Evolutionary conservation across 37 sponge, comb jelly and placozoan species (phyloP).

Genomic region (Diacarnus erythraeanus): DNA sequence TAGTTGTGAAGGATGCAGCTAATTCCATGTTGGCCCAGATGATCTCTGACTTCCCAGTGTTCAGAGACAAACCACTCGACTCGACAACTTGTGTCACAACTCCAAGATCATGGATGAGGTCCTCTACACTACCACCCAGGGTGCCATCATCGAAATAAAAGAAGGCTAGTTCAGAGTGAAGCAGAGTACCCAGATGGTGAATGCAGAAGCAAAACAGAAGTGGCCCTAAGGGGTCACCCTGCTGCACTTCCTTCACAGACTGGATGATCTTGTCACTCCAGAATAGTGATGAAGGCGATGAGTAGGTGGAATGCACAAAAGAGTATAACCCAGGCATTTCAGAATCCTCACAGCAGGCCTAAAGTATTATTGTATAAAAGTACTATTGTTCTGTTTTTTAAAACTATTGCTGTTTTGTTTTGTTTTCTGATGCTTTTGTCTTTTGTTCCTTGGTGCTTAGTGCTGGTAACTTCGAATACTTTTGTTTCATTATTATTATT

Average conservation of each 20-base stretch:
- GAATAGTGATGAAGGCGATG: constrained; percentile 27
- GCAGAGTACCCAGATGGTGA: neutral
- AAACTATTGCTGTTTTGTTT: too few species aligned
- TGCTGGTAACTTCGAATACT: too few species aligned
- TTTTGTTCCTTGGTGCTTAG: too few species aligned
- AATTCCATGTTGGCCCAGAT: neutral
- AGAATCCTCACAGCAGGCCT: too few species aligned
- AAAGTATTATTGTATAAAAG: too few species aligned
- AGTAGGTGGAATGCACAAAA: constrained; percentile 33
- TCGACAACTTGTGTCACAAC: neutral
- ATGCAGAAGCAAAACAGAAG: constrained; percentile 26
- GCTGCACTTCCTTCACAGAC: constrained; percentile 32
- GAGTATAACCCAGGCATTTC: too few species aligned
- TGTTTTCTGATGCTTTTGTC: too few species aligned
- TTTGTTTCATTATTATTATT: too few species aligned
- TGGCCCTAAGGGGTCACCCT: constrained; percentile 29
- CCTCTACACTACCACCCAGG: constrained; percentile 1
- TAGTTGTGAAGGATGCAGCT: neutral
- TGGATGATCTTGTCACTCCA: constrained; percentile 19
- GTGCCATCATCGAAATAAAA: constrained; percentile 5
- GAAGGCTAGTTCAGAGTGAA: neutral
- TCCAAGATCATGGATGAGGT: neutral
- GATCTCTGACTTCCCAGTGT: neutral
- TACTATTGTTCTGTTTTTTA: too few species aligned
- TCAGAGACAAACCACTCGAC: neutral